Percentiles rank a stretch among this genome's conserved stretches.
These are phyloP conservation scores for Siniperca chuatsi DNA, from an alignment of 2,113 vertebrate species.

Conservation along the genomic window DNA sequence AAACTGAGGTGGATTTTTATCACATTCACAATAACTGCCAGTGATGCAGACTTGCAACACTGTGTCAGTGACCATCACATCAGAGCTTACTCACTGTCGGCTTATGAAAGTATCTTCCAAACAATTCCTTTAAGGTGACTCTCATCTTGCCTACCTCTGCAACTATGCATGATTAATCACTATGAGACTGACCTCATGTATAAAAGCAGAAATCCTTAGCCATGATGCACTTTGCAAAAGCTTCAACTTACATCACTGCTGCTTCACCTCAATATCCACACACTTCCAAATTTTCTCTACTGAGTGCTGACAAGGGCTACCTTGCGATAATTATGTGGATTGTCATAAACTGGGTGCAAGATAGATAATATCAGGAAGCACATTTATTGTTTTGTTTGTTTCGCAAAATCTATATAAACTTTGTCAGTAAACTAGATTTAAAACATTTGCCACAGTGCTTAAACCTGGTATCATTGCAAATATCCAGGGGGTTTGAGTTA, in stretches of 20 bases:
- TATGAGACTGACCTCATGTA: constrained; percentile 12
- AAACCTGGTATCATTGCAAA: neutral
- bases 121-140: constrained; percentile 46
- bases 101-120: constrained; percentile 43
- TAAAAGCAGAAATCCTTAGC: constrained; percentile 31
- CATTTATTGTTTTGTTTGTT: neutral
- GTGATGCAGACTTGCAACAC: constrained; percentile 35
- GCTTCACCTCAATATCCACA: neutral
- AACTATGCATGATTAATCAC: constrained; percentile 38
- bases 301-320: neutral
- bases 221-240: constrained; percentile 27
- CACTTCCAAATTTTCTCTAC: neutral
- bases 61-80: constrained; percentile 23
- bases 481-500: neutral
- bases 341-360: neutral
- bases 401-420: neutral
- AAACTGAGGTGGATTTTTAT: constrained; percentile 12
- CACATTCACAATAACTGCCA: constrained; percentile 36
- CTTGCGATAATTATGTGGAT: neutral
- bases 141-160: constrained; percentile 24
- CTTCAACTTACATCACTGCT: constrained; percentile 11
- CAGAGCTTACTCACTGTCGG: constrained; percentile 19
- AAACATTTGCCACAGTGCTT: neutral
- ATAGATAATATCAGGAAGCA: neutral
- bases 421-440: neutral